Base-by-base conservation (phyloP, 2,888 invertebrate species). In the Imbricaverruca yamaguchii region DNA sequence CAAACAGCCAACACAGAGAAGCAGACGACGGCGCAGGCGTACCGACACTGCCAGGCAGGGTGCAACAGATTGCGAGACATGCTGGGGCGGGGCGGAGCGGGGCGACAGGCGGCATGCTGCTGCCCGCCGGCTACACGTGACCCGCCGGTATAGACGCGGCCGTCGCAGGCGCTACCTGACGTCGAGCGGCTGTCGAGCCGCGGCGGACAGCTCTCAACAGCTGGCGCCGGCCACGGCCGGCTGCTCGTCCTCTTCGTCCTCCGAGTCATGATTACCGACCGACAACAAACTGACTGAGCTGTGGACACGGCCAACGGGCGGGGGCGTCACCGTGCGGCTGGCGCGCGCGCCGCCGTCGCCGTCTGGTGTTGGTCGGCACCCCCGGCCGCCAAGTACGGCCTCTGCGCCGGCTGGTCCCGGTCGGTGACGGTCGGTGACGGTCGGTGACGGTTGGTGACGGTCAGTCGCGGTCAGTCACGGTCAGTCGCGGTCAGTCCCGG, bases 261-360 rank as follows among this genome's bases (percentile, higher is more conserved):
- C 65, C 11, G n/a, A 8, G 23, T 10, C 15, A 65, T 23, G 9
- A 8, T 65, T 23, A 65, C 65, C 65, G 65, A 65, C 65, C 23
- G 65, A 65, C 65, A 65, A 65, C 23, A 65, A 23, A 65, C 65
- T 65, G 65, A 65, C 65, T 10, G 65, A 65, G 65, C 65, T 65
- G 65, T 23, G 65, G 18, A 23, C 65, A 65, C 23, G 65, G 65
- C 65, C 63, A 18, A 61, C 61, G 65, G 63, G 21, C 13, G 63
- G 18, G 8, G 63, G 63, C 18, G 63, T 63, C 21, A 63, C 63
- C 63, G 21, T 59, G 39, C 39, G 39, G 39, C 39, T 39, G 39
- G 39, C 39, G 4, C 39, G 39, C 39, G 39, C 39, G 39, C 39
- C 39, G 39, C 2, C 39, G 4, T 39, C 4, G 59, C 59, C 59